These are phyloP conservation scores for Globia sparganii DNA, from an alignment of 2,888 invertebrate genomes.

Conservation along the genomic window DNA sequence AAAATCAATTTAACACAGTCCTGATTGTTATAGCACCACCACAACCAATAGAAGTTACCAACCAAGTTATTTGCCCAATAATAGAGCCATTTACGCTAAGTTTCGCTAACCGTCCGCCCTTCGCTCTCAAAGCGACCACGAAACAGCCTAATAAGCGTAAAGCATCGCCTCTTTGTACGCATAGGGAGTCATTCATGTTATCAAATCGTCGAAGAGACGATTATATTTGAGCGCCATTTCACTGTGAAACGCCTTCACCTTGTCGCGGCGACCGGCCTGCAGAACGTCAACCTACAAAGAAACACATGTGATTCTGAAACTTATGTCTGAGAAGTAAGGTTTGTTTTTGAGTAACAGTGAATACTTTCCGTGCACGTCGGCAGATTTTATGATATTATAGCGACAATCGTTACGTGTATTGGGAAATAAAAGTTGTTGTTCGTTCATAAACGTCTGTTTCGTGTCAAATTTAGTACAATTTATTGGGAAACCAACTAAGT, in stretches of 20 bases:
- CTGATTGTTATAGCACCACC: slow-evolving; percentile 1
- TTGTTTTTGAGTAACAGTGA: slow-evolving; percentile 21
- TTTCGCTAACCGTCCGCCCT: neutral
- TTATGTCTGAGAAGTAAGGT: slow-evolving; percentile 2
- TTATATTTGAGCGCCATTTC: slow-evolving; percentile 61
- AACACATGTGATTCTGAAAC: slow-evolving; percentile 19
- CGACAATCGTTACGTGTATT: slow-evolving; percentile 68
- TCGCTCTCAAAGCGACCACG: slow-evolving; percentile 31
- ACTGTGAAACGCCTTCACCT: slow-evolving; percentile 66
- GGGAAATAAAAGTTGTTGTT: slow-evolving; percentile 70
- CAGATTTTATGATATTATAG: slow-evolving; percentile 67
- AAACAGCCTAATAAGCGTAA: slow-evolving; percentile 43
- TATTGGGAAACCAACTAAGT: slow-evolving; percentile 63
- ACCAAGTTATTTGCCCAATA: slow-evolving; percentile 30
- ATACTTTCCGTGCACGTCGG: slow-evolving; percentile 41
- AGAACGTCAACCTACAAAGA: slow-evolving; percentile 31
- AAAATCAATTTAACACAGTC: neutral
- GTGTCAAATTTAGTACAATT: slow-evolving; percentile 68
- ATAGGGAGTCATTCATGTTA: slow-evolving; percentile 55
- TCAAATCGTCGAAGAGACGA: slow-evolving; percentile 56
- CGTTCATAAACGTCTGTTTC: slow-evolving; percentile 68
- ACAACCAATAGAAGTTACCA: neutral
- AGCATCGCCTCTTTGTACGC: slow-evolving; percentile 38
- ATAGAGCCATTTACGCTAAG: slow-evolving; percentile 27
- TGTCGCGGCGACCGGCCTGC: slow-evolving; percentile 46